Base-by-base conservation (phyloP, 2,888 invertebrate species). In the Ptycholaimellus sp. region DNA sequence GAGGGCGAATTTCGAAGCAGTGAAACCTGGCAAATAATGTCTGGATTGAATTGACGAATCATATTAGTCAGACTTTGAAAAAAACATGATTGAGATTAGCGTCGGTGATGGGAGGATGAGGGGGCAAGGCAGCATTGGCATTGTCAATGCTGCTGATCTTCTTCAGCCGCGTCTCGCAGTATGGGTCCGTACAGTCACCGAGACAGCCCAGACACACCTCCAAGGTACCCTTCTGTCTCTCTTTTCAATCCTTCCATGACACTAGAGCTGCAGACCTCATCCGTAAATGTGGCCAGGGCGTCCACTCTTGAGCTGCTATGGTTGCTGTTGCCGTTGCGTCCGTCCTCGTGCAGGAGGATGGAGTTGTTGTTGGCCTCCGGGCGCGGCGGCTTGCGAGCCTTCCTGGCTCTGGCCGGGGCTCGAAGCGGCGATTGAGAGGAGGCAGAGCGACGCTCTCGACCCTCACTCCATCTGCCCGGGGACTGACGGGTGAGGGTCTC, bases 121-220 rank as follows among this genome's bases (percentile, higher is more conserved):
- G n/a, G n/a, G n/a, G n/a, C n/a, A n/a, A n/a, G n/a, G n/a, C n/a
- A n/a, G n/a, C n/a, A n/a, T n/a, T n/a, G n/a, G n/a, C n/a, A n/a
- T n/a, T n/a, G n/a, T 17, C 18, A 34, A 9, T 11, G 25, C 18
- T 4, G 6, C 18, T 27, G 4, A 38, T 27, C 27, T 16, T 6
- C 21, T 3, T 38, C 14, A 13, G 21, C 16, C 37, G 9, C 19
- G 13, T 28, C 22, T 22, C 9, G 22, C 42, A 42, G 22, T 18
- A 25, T 11, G 40, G 36, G 30, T 42, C 42, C 14, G 34, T 11
- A 19, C 42, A 42, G 22, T 33, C 29, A n/a, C 42, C 42, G 2
- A 17, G 14, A 22, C 42, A 42, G 6, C 42, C 42, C 18, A 42
- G 33, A 27, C 42, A 42, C 19, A 34, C 40, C 31, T 42, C 39